Conservation (phyloP, 2,888 invertebrate genomes). For the Lithophane leautieri region DNA sequence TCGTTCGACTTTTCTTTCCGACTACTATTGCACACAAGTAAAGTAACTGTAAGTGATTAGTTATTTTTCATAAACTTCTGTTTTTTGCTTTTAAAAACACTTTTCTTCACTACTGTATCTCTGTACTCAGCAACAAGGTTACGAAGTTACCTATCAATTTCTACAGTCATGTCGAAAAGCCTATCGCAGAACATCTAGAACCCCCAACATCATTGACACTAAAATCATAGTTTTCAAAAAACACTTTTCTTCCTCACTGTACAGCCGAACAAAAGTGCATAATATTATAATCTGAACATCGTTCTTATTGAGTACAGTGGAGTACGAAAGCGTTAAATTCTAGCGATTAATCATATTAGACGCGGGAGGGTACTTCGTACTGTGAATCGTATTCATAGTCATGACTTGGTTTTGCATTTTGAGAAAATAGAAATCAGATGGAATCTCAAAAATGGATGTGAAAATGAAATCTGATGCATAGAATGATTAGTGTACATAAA, state of each 20-base stretch:
- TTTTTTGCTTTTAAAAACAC: background rate
- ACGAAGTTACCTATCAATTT: background rate
- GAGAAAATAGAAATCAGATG: background rate
- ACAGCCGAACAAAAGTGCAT: slow-evolving; percentile 54
- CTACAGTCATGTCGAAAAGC: slow-evolving; percentile 14
- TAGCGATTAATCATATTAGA: slow-evolving; percentile 77
- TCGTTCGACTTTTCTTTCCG: background rate
- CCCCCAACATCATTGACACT: background rate
- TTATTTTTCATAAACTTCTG: background rate
- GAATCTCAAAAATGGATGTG: background rate
- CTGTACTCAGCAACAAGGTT: background rate
- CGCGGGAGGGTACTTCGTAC: slow-evolving; percentile 53
- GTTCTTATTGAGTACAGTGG: slow-evolving; percentile 66
- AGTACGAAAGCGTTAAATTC: slow-evolving; percentile 75
- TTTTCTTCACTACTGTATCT: background rate
- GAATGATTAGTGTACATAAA: background rate
- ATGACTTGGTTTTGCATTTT: background rate
- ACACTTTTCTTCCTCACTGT: slow-evolving; percentile 34
- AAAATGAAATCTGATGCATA: background rate
- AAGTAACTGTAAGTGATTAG: background rate
- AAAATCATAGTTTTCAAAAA: slow-evolving; percentile 29
- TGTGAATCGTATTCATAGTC: slow-evolving; percentile 55
- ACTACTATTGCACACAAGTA: background rate
- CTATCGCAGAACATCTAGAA: background rate
- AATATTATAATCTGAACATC: slow-evolving; percentile 52